Conservation (phyloP, 2,888 invertebrate species). For the Heteromurus nitidus region DNA sequence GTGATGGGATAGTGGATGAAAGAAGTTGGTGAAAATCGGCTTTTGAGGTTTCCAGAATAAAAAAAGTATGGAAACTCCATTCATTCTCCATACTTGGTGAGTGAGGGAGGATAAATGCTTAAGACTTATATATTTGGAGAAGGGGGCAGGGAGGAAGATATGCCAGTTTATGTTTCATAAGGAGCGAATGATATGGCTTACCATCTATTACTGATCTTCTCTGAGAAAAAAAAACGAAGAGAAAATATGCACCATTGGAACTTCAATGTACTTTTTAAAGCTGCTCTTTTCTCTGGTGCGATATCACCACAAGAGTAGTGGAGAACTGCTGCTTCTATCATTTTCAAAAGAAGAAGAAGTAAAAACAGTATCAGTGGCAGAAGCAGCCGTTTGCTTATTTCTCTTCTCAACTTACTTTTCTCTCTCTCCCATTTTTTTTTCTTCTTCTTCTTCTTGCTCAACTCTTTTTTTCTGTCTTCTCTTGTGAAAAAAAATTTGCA, state of each 20-base stretch:
- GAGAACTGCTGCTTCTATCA: slow-evolving; percentile 11
- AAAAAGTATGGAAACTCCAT: background rate
- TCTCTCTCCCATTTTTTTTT: slow-evolving; percentile 21
- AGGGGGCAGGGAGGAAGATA: slow-evolving; percentile 12
- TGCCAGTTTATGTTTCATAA: slow-evolving; percentile 40
- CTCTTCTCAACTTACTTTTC: slow-evolving; percentile 29
- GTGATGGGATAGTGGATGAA: background rate
- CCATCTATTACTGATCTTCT: background rate
- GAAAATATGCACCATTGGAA: slow-evolving; percentile 45
- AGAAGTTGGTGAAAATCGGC: slow-evolving; percentile 8
- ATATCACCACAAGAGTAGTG: slow-evolving; percentile 21
- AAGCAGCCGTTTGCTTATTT: slow-evolving; percentile 51
- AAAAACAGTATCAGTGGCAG: slow-evolving; percentile 49
- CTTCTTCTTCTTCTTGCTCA: slow-evolving; percentile 25
- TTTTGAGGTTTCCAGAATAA: slow-evolving; percentile 15
- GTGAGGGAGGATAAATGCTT: background rate
- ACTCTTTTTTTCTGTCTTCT: slow-evolving; percentile 38
- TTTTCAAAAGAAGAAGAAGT: slow-evolving; percentile 35
- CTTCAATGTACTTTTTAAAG: slow-evolving; percentile 38
- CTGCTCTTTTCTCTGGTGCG: slow-evolving; percentile 32
- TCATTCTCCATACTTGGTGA: background rate
- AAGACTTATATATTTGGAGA: too few species aligned
- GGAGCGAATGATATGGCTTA: slow-evolving; percentile 8
- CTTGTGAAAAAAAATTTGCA: slow-evolving; percentile 70
- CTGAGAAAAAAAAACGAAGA: background rate